Conservation (phyloP, 2,888 invertebrate genomes). For the Drosophila cracens region DNA sequence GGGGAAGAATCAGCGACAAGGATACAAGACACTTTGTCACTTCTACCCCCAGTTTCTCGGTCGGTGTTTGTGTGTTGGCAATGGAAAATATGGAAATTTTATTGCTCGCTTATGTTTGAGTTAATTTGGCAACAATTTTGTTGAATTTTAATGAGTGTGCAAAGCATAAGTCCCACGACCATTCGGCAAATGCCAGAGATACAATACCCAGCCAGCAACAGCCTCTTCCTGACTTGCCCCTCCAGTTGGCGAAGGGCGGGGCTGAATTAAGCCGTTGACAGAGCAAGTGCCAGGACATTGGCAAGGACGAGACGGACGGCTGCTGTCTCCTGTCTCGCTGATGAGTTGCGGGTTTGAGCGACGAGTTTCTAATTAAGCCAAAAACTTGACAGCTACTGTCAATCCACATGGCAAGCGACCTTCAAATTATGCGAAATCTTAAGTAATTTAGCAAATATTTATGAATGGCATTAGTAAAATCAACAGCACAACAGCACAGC, state of each 20-base stretch:
- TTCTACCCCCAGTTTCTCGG: neutral
- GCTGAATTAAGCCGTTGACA: conserved; percentile 73
- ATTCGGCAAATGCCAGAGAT: conserved; percentile 30
- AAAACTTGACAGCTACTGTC: conserved; percentile 70
- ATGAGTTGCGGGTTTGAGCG: conserved; percentile 43
- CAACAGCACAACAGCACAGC: conserved; percentile 53
- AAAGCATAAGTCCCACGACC: conserved; percentile 67
- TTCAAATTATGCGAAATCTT: conserved; percentile 79
- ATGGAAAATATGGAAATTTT: conserved; percentile 78
- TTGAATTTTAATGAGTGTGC: conserved; percentile 81
- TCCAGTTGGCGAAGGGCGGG: conserved; percentile 10
- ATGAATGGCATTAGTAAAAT: conserved; percentile 69
- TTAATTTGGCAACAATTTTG: conserved; percentile 81
- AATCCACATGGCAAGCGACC: conserved; percentile 52
- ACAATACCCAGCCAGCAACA: conserved; percentile 21
- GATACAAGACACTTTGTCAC: conserved; percentile 37
- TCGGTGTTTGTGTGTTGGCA: conserved; percentile 18
- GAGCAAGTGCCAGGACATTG: conserved; percentile 48
- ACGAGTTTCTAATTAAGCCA: conserved; percentile 77
- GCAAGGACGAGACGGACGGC: conserved; percentile 16
- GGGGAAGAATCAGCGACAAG: conserved; percentile 19
- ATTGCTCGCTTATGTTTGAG: conserved; percentile 81
- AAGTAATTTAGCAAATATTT: conserved; percentile 75
- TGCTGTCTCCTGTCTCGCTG: conserved; percentile 19
- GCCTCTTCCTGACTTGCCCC: neutral